phyloP scores from a whole-genome alignment of 2,113 vertebrate genomes.

The Bambusicola thoracicus region DNA sequence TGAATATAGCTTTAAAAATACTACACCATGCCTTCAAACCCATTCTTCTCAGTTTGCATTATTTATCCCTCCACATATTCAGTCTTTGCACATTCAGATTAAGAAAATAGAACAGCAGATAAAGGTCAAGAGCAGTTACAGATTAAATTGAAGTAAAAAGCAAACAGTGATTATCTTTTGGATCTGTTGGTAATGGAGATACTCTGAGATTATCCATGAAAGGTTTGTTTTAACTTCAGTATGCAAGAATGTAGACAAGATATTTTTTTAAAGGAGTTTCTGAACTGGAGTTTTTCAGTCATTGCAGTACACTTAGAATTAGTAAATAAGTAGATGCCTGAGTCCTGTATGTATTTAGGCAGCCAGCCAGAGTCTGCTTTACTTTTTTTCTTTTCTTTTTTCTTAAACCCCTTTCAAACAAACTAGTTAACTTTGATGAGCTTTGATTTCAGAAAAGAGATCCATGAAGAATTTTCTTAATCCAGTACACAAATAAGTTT shows the following conservation, averaged over 20 bases:
- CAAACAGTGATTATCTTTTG: background rate
- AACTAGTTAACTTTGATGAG: background rate
- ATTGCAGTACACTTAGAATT: background rate
- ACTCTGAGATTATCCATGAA: background rate
- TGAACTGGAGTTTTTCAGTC: background rate
- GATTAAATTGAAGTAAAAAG: background rate
- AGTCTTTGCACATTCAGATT: background rate
- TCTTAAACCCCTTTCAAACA: background rate
- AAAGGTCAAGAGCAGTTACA: background rate
- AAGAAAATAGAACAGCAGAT: background rate
- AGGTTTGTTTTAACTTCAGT: background rate
- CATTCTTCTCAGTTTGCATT: background rate
- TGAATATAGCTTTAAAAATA: background rate
- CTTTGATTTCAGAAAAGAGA: background rate
- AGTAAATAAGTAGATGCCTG: background rate
- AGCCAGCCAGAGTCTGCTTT: background rate
- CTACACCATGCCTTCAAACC: rapidly evolving
- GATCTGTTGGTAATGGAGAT: background rate
- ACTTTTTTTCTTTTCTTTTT: background rate
- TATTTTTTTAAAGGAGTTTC: background rate
- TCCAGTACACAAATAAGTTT: background rate
- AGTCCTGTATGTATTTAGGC: background rate
- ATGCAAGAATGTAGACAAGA: background rate
- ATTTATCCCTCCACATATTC: background rate
- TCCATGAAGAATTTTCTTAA: background rate